phyloP scores from a whole-genome alignment of 1,140 invertebrate genomes.

The Heliconius congener region DNA sequence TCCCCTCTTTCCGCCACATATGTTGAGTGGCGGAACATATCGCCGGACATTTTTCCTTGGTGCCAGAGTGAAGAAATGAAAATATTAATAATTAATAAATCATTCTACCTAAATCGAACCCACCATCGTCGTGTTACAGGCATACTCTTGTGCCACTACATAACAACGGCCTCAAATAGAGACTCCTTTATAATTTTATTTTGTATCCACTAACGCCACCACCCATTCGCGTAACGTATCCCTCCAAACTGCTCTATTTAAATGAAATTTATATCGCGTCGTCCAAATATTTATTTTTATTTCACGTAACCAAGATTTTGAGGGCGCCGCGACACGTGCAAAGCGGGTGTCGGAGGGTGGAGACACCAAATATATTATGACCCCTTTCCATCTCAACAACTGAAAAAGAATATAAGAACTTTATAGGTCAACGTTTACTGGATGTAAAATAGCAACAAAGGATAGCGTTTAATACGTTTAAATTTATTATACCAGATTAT shows the following conservation, averaged over 20 bases:
- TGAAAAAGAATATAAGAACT: background rate
- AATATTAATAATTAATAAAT: too few relatives aligned
- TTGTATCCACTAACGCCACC: background rate
- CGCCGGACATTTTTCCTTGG: too few relatives aligned
- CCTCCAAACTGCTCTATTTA: slow-evolving; percentile 37
- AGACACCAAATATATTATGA: slow-evolving; percentile 45
- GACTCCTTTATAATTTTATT: background rate
- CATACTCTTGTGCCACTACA: too few relatives aligned
- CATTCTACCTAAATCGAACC: too few relatives aligned
- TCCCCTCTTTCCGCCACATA: too few relatives aligned
- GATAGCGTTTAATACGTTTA: slow-evolving; percentile 69
- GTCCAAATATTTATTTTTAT: slow-evolving; percentile 71
- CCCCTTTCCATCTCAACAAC: slow-evolving; percentile 19
- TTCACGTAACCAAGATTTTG: slow-evolving; percentile 51
- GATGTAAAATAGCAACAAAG: slow-evolving; percentile 40
- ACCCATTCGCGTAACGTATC: slow-evolving; percentile 11
- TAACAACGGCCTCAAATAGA: background rate
- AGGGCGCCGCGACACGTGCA: slow-evolving; percentile 67
- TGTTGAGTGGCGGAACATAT: too few relatives aligned
- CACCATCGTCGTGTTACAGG: too few relatives aligned
- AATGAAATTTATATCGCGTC: slow-evolving; percentile 55
- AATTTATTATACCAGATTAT: slow-evolving; percentile 52
- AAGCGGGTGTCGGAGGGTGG: slow-evolving; percentile 42
- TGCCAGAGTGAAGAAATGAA: too few relatives aligned
- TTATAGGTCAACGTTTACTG: slow-evolving; percentile 42